Evolutionary conservation across 2,888 invertebrate genomes (phyloP), one percentile per base, ranked within the genome.

Genomic region (Pterostichus madidus): DNA sequence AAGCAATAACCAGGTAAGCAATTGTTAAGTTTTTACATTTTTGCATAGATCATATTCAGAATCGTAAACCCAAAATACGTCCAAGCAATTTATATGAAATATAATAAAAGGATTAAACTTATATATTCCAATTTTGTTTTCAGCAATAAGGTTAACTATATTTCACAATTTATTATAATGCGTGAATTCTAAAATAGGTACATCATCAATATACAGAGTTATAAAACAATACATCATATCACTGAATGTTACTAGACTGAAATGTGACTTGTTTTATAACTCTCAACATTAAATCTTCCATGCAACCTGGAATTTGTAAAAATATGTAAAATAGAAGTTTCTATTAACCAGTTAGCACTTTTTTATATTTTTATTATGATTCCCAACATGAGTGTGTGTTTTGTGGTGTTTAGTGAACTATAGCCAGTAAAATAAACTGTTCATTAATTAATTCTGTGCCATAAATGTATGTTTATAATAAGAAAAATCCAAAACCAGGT

Each of bases 391-490:
- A 76, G 56, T 76, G 77, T 32, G 39, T 53, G 53, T 53, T 76
- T 44, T 75, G 75, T 44, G 44, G 75, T 75, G 75, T 71, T 39
- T 39, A 49, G 73, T 73, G 73, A 44, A 71, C 17, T 73, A 15
- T 71, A 53, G 56, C 8, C 15, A 53, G 44, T 49, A 24, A 78
- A 59, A 78, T 61, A 64, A 64, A 79, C 32, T 53, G 15, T 75
- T 75, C 31, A 75, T 75, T 64, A 79, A 68, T 52, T 68, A 52
- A 68, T 49, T 80, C 53, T 80, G 80, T 80, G 80, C 80, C 80
- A 80, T 80, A 73, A 52, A 39, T 79, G 46, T 64, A 79, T 64
- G 79, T 79, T 79, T 59, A 59, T 78, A 56, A 24, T 31, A 76
- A 52, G 13, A 53, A 49, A 32, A 76, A 76, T 56, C 46, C 44